Conservation (phyloP, 2,797 vertebrate species). For the Microchirus variegatus region DNA sequence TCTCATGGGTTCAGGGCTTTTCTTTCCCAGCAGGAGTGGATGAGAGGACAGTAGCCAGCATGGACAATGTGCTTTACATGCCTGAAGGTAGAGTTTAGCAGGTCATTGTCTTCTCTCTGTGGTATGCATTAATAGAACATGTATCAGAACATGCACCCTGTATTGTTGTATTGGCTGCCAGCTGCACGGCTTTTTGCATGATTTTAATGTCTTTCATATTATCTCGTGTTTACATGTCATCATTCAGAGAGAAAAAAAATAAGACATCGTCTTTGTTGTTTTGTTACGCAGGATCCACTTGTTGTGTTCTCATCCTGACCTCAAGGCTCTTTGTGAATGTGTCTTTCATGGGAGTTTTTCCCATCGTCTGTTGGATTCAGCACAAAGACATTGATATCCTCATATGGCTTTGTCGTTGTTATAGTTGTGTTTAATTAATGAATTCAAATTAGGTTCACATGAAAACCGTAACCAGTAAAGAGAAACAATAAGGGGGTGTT, state of each 20-base stretch:
- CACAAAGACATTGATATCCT: conserved; percentile 22
- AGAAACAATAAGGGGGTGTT: conserved; percentile 40
- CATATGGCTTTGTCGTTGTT: conserved; percentile 18
- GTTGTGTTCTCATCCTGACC: conserved; percentile 37
- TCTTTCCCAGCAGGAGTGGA: conserved; percentile 43
- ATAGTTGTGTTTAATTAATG: conserved; percentile 58
- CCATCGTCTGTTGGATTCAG: conserved; percentile 20
- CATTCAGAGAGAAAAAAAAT: neutral
- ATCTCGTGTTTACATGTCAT: conserved; percentile 33
- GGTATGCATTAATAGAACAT: conserved; percentile 10
- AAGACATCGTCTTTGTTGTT: conserved; percentile 8
- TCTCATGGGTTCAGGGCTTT: conserved; percentile 65
- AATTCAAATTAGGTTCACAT: conserved; percentile 41
- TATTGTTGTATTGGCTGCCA: conserved; percentile 11
- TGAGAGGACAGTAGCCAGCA: conserved; percentile 26
- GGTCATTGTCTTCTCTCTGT: conserved; percentile 16
- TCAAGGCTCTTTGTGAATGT: conserved; percentile 34
- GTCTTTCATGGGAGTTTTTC: conserved; percentile 36
- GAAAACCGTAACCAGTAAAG: conserved; percentile 46
- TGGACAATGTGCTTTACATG: conserved; percentile 17
- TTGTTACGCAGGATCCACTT: conserved; percentile 18
- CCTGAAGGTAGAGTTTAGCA: conserved; percentile 32
- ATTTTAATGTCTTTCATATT: conserved; percentile 15
- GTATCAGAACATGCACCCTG: conserved; percentile 3
- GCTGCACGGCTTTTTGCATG: neutral